These are phyloP conservation scores for Drosophila pseudoananassae DNA, from an alignment of 1,140 invertebrate genomes.

Conservation along the genomic window DNA sequence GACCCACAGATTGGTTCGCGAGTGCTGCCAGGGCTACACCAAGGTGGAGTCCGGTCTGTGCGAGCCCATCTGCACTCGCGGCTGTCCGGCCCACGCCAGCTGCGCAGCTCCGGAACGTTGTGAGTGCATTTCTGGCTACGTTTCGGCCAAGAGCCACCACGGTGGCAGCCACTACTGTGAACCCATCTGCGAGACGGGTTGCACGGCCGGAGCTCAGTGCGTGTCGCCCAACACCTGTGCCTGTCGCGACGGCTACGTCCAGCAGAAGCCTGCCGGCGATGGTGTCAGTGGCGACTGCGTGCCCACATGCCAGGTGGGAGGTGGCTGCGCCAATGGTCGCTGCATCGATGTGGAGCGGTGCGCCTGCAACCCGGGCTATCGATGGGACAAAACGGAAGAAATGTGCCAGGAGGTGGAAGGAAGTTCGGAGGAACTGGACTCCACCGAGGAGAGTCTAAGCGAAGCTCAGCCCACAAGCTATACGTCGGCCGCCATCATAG, in stretches of 20 bases:
- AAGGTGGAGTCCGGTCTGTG: slow-evolving; percentile 59
- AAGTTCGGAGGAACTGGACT: slow-evolving; percentile 17
- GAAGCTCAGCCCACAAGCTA: slow-evolving; percentile 1
- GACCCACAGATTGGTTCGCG: slow-evolving; percentile 42
- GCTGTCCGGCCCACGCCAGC: slow-evolving; percentile 63
- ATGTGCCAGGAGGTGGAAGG: slow-evolving; percentile 22
- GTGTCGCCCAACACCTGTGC: slow-evolving; percentile 62
- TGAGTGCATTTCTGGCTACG: slow-evolving; percentile 64
- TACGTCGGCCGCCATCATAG: slow-evolving; percentile 8
- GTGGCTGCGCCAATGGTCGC: slow-evolving; percentile 53
- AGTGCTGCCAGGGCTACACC: slow-evolving; percentile 60
- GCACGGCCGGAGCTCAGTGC: slow-evolving; percentile 50
- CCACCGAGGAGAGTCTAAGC: slow-evolving; percentile 4
- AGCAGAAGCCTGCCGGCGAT: slow-evolving; percentile 42
- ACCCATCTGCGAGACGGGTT: slow-evolving; percentile 54
- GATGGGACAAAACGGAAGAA: slow-evolving; percentile 36
- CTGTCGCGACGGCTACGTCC: slow-evolving; percentile 52
- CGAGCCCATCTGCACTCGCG: slow-evolving; percentile 65
- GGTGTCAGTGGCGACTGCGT: slow-evolving; percentile 56
- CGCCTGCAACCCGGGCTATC: slow-evolving; percentile 46
- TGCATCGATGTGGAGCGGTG: slow-evolving; percentile 61
- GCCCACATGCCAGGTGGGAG: slow-evolving; percentile 52
- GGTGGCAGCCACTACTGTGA: slow-evolving; percentile 65
- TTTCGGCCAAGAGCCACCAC: slow-evolving; percentile 54
- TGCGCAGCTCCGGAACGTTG: slow-evolving; percentile 66